These are phyloP conservation scores for Zelleria hepariella DNA, from an alignment of 2,888 invertebrate species.

Conservation along the genomic window DNA sequence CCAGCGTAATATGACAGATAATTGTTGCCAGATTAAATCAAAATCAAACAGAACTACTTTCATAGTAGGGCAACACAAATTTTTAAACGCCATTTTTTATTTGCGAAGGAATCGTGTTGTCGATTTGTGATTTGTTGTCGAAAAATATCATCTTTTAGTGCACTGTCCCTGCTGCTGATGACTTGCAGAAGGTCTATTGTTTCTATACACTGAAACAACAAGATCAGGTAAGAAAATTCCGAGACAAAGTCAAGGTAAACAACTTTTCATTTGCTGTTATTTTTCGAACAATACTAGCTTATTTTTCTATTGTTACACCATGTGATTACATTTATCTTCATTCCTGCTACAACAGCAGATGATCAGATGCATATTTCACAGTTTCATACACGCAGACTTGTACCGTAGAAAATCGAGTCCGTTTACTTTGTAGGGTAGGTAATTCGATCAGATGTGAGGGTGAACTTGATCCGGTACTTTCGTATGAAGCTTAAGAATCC, in stretches of 20 bases:
- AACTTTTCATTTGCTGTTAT: slow-evolving; percentile 20
- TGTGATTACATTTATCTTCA: slow-evolving; percentile 11
- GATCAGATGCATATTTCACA: no score
- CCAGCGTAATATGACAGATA: neutral
- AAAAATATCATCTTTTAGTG: slow-evolving; percentile 8
- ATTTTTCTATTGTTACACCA: slow-evolving; percentile 12
- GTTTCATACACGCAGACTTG: no score
- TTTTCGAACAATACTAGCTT: slow-evolving; percentile 1
- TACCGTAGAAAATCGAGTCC: no score
- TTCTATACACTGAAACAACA: neutral
- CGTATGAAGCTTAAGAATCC: no score
- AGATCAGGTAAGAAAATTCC: neutral
- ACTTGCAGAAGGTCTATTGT: neutral
- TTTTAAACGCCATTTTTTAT: slow-evolving; percentile 42
- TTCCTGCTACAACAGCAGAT: no score
- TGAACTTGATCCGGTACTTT: neutral
- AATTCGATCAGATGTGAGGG: neutral
- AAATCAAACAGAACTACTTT: neutral
- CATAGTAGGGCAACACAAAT: slow-evolving; percentile 20
- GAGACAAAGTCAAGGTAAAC: slow-evolving; percentile 34
- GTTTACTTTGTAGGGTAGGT: no score
- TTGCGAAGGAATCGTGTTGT: slow-evolving; percentile 15
- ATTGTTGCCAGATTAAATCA: neutral
- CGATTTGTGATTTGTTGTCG: slow-evolving; percentile 11
- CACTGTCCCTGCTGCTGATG: slow-evolving; percentile 3